Base-by-base conservation (phyloP, 1,140 invertebrate genomes). In the Ruditapes philippinarum region DNA sequence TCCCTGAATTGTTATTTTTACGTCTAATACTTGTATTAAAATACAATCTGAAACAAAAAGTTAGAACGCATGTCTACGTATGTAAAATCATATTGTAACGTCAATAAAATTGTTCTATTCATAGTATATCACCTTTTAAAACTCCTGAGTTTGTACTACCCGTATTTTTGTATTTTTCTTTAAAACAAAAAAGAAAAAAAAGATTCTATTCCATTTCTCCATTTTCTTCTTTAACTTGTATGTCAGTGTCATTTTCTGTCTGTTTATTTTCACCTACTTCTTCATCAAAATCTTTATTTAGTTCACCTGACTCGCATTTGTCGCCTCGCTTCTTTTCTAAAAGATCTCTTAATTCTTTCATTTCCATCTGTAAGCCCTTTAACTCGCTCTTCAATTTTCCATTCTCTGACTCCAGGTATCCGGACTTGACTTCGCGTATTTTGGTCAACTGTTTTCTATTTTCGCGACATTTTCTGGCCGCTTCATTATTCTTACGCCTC, bases 341-440 rank as follows among this genome's bases (percentile, higher is more conserved):
- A 81, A 97, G 95, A 87, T 96, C 96, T 90, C 98, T 98, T 0
- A 99, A 97, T 89, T 97, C 97, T n/a, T 98, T 98, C 57, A 99
- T 98, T 95, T 99, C 99, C 0, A 97, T 98, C 14, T 98, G 98
- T 5, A 99, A 97, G 83, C 98, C 97, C 80, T 98, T 98, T 90
- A 99, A 96, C 95, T 99, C 97, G 0, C 97, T 97, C 93, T 98
- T 98, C 0, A 99, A 97, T 93, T 98, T 97, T 31, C 93, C 95
- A 91, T 97, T 97, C 97, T 97, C 96, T 96, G 97, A 92, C 96
- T 95, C 97, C 96, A 92, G 87, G 40, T 94, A 92, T 38, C 92
- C 92, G 0, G 95, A 94, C 68, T 95, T 95, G 12, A 97, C 96
- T 74, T 97, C 96, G 14, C 95, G 94, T 28, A 95, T 91, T 78